Conservation (phyloP, 2,113 vertebrate species). For the Indicator maculatus region DNA sequence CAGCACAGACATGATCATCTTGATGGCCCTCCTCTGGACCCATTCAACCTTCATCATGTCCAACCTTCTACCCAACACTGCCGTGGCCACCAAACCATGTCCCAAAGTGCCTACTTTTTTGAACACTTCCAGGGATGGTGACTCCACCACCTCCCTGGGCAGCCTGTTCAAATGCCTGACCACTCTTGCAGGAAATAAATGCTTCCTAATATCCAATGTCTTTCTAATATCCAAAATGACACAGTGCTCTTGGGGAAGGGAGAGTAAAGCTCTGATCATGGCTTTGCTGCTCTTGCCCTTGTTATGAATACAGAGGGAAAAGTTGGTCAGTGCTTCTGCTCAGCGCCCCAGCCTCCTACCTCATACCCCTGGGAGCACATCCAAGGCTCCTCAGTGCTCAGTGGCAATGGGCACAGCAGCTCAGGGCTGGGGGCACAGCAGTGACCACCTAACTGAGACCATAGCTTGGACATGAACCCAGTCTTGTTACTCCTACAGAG, state of each 20-base stretch:
- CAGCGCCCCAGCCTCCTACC: neutral
- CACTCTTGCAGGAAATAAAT: no score
- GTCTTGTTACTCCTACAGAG: neutral
- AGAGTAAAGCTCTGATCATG: neutral
- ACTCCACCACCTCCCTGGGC: no score
- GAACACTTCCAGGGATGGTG: no score
- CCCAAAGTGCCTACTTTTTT: no score
- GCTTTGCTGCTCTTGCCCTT: neutral
- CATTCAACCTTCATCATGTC: no score
- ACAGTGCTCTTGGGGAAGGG: accelerated
- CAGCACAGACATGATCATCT: neutral
- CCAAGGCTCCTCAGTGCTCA: accelerated
- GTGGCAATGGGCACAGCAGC: accelerated
- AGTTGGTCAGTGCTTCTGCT: neutral
- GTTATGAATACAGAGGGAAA: neutral
- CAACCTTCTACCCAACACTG: no score
- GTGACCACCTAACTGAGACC: neutral
- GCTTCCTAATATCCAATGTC: no score
- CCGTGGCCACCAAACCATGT: no score
- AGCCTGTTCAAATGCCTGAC: no score
- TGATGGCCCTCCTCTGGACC: no score
- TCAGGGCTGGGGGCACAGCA: neutral
- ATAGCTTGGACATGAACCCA: neutral
- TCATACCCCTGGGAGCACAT: accelerated
- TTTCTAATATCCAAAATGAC: neutral